Percentiles rank a stretch among this genome's conserved stretches.
These are phyloP conservation scores for Mareca strepera DNA, from an alignment of 2,797 vertebrate genomes.

Conservation along the genomic window DNA sequence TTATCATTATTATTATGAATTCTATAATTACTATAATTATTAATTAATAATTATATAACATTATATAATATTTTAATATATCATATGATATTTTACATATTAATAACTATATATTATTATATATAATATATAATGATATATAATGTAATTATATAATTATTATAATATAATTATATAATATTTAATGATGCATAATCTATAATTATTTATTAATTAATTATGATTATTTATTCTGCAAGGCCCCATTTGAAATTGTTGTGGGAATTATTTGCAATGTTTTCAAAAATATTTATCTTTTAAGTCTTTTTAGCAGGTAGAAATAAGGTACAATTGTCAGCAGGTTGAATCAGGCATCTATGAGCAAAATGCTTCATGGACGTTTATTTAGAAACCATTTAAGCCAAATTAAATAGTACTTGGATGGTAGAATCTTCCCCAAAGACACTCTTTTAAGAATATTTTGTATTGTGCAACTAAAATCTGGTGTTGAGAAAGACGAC, in stretches of 20 bases:
- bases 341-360: background rate
- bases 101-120: too few species aligned
- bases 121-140: too few species aligned
- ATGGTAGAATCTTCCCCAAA: background rate
- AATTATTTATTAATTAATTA: too few species aligned
- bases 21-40: too few species aligned
- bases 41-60: too few species aligned
- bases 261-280: background rate
- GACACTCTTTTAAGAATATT: background rate
- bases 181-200: too few species aligned
- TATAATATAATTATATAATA: too few species aligned
- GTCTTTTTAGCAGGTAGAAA: background rate
- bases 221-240: accelerated
- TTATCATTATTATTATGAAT: too few species aligned
- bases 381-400: background rate
- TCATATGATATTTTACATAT: too few species aligned
- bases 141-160: too few species aligned
- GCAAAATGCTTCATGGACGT: background rate
- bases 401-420: background rate
- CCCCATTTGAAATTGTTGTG: background rate
- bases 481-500: background rate
- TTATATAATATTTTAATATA: too few species aligned
- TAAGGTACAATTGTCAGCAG: background rate
- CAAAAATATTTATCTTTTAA: background rate
- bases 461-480: background rate